These are phyloP conservation scores for Hermaeophaga mercurialis DNA, from an alignment of 2,888 invertebrate genomes.

Conservation along the genomic window DNA sequence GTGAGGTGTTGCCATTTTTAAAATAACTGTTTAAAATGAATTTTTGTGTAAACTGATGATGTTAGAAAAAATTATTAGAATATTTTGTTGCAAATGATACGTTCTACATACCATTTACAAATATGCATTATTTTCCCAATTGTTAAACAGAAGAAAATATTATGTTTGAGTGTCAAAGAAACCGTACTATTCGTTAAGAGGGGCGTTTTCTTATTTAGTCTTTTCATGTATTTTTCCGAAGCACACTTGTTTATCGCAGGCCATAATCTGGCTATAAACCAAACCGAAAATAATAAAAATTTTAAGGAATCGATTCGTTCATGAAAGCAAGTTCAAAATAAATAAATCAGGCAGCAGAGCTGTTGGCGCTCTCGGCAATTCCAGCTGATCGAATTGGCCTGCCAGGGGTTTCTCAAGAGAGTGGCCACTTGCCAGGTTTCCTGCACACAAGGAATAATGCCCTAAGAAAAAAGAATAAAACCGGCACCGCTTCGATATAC, in stretches of 20 bases:
- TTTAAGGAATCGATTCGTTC: slow-evolving; percentile 42
- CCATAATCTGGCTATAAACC: slow-evolving; percentile 35
- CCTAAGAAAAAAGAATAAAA: slow-evolving; percentile 2
- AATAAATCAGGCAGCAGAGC: slow-evolving; percentile 39
- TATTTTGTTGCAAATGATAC: too few species aligned
- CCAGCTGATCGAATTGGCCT: slow-evolving; percentile 36
- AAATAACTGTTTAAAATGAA: too few species aligned
- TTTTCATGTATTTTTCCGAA: slow-evolving; percentile 27
- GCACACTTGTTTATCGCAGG: slow-evolving; percentile 38
- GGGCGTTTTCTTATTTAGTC: slow-evolving; percentile 18
- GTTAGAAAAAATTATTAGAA: too few species aligned
- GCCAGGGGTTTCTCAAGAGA: slow-evolving; percentile 24
- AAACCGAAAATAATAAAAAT: slow-evolving; percentile 41
- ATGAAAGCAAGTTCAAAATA: slow-evolving; percentile 39
- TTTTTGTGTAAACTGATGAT: too few species aligned
- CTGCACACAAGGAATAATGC: slow-evolving; percentile 14
- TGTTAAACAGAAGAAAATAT: too few species aligned
- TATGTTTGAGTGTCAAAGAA: too few species aligned
- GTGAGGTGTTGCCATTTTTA: too few species aligned
- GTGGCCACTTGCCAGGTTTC: slow-evolving; percentile 36
- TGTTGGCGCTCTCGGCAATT: slow-evolving; percentile 35
- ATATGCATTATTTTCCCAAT: too few species aligned
- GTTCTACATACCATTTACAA: too few species aligned
- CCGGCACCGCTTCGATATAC: not conserved
- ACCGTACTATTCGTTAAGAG: slow-evolving; percentile 4